Base-by-base conservation (phyloP, 2,797 vertebrate species). In the Phoebastria nigripes region DNA sequence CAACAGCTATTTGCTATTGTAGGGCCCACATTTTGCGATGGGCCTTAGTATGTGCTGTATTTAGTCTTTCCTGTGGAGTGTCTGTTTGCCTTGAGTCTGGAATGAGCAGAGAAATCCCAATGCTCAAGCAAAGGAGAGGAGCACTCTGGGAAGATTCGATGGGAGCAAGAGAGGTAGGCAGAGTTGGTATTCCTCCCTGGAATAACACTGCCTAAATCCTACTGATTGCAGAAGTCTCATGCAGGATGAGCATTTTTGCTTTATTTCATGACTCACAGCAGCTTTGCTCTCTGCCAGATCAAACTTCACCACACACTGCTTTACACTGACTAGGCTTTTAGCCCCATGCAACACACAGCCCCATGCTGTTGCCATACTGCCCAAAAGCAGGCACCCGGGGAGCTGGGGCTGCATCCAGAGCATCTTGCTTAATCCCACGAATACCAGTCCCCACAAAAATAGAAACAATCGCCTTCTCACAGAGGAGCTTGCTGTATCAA, bases 381-480 rank as follows among this genome's bases (percentile, higher is more conserved):
- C 70, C 66, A 42, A 90, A 72, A 72, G 6, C 62, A 70, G 90
- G 49, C 79, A 82, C 44, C 25, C 26, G 0, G 73, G 71, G 78
- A 90, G 70, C 66, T 84, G 83, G 8, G 73, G 55, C 62, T 94
- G 73, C 11, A 2, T 76, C 82, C 83, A 84, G 80, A 76, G 62
- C 83, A 66, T 93, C 83, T 84, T 62, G 37, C 77, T 96, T 97
- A 94, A 95, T 93, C 62, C 89, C 89, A 44, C 0, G 0, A 87
- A 96, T 93, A 66, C 94, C 94, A 92, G 59, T 63, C 33, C 35
- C 39, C 29, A 19, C 59, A 59, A 90, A 96, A 96, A 96, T 92
- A 96, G 96, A 97, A 97, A 92, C 95, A 84, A 96, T 90, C 12
- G n/a, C 73, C 66, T 66, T 82, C 89, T 82, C 51, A 76, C 35